Conservation (phyloP, 2,113 vertebrate genomes). For the Sceloporus tristichus region DNA sequence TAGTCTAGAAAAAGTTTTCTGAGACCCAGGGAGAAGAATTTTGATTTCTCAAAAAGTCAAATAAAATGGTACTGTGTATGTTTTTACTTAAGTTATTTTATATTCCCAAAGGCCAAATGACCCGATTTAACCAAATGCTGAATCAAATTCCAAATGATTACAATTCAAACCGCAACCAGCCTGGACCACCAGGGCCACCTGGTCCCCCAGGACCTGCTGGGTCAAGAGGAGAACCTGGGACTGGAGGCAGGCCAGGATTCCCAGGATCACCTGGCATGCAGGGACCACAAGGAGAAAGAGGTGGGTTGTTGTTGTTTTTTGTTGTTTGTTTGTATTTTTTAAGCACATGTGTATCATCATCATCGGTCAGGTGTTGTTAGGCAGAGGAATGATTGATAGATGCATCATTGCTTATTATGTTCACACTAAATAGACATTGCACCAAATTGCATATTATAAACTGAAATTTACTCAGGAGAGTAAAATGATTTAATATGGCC, state of each 20-base stretch:
- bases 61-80: background rate
- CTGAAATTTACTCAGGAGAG: background rate
- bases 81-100: conserved; percentile 45
- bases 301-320: conserved; percentile 66
- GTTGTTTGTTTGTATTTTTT: too few relatives aligned
- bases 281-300: conserved; percentile 91
- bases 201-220: conserved; percentile 86
- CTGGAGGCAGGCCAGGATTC: conserved; percentile 90
- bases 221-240: conserved; percentile 88
- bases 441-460: background rate
- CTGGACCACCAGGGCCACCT: conserved; percentile 90
- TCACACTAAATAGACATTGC: background rate
- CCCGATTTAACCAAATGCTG: conserved; percentile 90
- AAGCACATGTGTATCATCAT: background rate
- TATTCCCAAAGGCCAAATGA: conserved; percentile 89
- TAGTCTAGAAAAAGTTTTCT: background rate
- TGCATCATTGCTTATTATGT: background rate
- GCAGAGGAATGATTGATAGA: conserved; percentile 19
- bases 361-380: background rate
- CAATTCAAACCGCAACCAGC: conserved; percentile 86
- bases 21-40: background rate
- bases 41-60: conserved; percentile 18
- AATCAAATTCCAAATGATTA: conserved; percentile 95
- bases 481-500: conserved; percentile 6
- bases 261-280: conserved; percentile 90